Percentiles rank a stretch among this genome's conserved stretches.
Evolutionary conservation across 2,797 vertebrate genomes (phyloP).

Genomic region (Poecilia gillii): DNA sequence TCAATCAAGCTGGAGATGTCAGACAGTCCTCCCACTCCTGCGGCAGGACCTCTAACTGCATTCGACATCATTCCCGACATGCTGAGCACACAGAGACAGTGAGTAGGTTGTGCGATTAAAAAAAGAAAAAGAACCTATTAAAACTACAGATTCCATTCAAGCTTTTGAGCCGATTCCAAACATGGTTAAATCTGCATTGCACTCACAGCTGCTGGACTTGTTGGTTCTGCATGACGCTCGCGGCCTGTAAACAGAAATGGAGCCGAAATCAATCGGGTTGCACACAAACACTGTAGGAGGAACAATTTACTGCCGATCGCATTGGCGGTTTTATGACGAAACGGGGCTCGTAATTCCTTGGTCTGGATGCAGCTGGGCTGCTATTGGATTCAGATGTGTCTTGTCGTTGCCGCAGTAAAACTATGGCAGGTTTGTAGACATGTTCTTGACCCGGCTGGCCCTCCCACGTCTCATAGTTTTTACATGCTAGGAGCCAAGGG

Average conservation of each 20-base stretch:
- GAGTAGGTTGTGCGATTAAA: neutral
- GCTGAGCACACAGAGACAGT: constrained; percentile 72
- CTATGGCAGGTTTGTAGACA: constrained; percentile 24
- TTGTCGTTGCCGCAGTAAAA: constrained; percentile 29
- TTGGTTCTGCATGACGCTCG: constrained; percentile 98
- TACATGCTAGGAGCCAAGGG: constrained; percentile 8
- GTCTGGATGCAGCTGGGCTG: neutral
- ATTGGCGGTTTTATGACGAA: constrained; percentile 1
- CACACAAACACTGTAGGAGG: neutral
- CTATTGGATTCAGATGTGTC: constrained; percentile 27
- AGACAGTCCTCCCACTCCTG: constrained; percentile 92
- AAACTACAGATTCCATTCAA: neutral
- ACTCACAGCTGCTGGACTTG: constrained; percentile 98
- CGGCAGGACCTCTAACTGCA: constrained; percentile 91
- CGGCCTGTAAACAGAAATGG: constrained; percentile 84
- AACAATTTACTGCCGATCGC: neutral
- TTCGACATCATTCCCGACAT: constrained; percentile 99
- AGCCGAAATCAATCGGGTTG: neutral
- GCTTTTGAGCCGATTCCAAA: neutral
- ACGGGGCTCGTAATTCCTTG: neutral
- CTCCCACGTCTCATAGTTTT: constrained; percentile 33
- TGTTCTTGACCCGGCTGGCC: constrained; percentile 20
- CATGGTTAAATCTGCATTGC: neutral
- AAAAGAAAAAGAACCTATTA: neutral
- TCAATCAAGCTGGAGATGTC: constrained; percentile 98